Conservation (phyloP, 2,113 vertebrate species). For the Parus major region DNA sequence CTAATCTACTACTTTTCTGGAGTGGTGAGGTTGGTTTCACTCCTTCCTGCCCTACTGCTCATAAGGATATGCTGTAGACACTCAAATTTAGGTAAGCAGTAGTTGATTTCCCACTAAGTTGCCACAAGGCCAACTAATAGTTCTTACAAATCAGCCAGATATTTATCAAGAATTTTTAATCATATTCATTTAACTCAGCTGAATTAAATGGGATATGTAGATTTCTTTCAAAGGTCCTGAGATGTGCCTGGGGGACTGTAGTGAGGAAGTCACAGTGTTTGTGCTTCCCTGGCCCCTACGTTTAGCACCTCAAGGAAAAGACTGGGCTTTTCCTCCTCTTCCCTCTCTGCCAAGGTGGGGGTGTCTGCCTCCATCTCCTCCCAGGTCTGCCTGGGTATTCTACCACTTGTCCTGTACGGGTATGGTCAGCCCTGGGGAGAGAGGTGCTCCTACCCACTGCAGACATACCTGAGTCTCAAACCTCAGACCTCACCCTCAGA, state of each 20-base stretch:
- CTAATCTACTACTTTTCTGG: neutral
- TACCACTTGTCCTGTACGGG: neutral
- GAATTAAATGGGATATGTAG: neutral
- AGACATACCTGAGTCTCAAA: neutral
- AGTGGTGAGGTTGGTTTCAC: neutral
- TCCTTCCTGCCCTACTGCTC: neutral
- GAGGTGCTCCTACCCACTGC: neutral
- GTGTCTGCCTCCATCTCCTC: neutral
- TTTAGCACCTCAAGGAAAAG: neutral
- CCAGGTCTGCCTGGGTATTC: neutral
- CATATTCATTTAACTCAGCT: neutral
- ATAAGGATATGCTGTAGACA: neutral
- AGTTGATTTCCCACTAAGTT: neutral
- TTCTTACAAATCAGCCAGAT: neutral
- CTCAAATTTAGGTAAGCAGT: neutral
- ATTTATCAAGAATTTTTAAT: neutral
- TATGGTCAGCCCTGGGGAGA: neutral
- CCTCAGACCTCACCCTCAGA: neutral
- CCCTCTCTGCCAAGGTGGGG: too few relatives aligned
- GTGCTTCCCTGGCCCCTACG: neutral
- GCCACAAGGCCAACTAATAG: neutral
- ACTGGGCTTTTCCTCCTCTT: neutral
- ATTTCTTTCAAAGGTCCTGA: neutral
- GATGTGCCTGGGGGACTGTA: neutral
- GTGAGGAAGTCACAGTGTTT: neutral